phyloP scores from a whole-genome alignment of 2,888 invertebrate species.

The Drosophila antonietae region DNA sequence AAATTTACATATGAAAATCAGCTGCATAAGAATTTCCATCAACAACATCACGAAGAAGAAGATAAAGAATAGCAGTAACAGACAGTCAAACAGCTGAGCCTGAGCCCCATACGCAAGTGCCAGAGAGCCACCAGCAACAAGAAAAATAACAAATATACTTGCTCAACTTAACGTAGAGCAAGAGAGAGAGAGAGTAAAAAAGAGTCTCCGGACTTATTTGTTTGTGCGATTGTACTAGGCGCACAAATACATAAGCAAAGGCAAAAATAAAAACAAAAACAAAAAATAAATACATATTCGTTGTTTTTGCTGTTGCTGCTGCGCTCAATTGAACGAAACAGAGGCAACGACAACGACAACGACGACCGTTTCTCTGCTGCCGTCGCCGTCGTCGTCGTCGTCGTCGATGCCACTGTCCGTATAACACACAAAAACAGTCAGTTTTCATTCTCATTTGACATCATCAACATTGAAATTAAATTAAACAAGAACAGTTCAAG shows the following conservation, averaged over 20 bases:
- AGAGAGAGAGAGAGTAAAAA: not conserved
- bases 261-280: constrained; percentile 32
- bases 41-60: constrained; percentile 30
- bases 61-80: constrained; percentile 15
- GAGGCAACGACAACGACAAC: constrained; percentile 48
- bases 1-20: constrained; percentile 49
- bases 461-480: constrained; percentile 80
- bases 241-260: constrained; percentile 34
- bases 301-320: constrained; percentile 54
- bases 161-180: constrained; percentile 1
- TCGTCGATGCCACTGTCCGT: constrained; percentile 53
- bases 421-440: constrained; percentile 73
- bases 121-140: constrained; percentile 37
- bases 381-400: constrained; percentile 46
- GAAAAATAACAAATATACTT: constrained; percentile 32
- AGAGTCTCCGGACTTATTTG: constrained; percentile 19
- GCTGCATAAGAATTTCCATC: constrained; percentile 53
- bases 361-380: constrained; percentile 46
- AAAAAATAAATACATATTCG: constrained; percentile 51
- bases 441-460: constrained; percentile 82
- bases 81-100: constrained; percentile 54
- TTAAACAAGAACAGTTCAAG: constrained; percentile 64
- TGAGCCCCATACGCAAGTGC: constrained; percentile 59
- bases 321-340: constrained; percentile 73
- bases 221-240: constrained; percentile 28